These are phyloP conservation scores for Argyra leucocephala DNA, from an alignment of 2,888 invertebrate genomes.

Conservation along the genomic window DNA sequence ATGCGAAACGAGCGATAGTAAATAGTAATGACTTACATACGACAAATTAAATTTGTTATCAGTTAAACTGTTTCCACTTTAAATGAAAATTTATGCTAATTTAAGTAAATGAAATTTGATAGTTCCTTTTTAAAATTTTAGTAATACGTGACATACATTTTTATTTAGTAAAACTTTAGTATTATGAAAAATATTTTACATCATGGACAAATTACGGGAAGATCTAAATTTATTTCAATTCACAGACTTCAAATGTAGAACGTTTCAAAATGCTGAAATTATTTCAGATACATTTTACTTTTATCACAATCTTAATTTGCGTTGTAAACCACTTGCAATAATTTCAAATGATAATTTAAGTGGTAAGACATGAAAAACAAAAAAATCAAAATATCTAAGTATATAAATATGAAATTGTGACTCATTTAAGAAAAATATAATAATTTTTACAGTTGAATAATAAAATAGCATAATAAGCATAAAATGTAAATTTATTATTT, in stretches of 20 bases:
- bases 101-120: not conserved
- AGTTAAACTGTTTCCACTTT: constrained; percentile 15
- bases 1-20: no score
- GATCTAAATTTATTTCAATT: constrained; percentile 1
- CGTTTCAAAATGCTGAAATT: not conserved
- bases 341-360: not conserved
- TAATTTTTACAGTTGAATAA: no score
- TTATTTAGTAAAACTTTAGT: no score
- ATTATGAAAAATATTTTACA: no score
- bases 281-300: not conserved
- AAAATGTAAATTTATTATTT: no score
- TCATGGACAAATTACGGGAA: not conserved
- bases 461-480: no score
- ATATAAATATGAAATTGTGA: no score
- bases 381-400: no score
- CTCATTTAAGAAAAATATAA: no score
- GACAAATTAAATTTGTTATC: constrained; percentile 12
- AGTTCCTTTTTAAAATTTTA: constrained; percentile 13
- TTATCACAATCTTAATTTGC: not conserved
- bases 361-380: constrained; percentile 6
- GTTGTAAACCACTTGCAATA: not conserved
- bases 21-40: no score
- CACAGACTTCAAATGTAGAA: not conserved
- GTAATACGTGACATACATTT: not conserved
- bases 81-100: no score